A percentile compares a stretch with the other conserved stretches of the same genome.
These are phyloP conservation scores for Phyllotis vaccarum DNA, from an alignment of 2,797 vertebrate species.

Conservation along the genomic window DNA sequence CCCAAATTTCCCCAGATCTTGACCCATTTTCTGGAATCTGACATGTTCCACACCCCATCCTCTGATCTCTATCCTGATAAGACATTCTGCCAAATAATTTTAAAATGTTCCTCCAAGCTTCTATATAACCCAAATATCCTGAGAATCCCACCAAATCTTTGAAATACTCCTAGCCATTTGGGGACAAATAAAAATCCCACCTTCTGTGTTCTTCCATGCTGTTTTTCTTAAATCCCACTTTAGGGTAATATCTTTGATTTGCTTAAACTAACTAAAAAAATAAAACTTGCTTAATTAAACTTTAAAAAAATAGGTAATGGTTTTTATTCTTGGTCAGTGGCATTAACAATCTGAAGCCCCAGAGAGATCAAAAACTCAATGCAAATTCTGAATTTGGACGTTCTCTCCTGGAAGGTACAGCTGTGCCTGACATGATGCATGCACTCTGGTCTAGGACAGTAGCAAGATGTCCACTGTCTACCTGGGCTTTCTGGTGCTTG, in stretches of 20 bases:
- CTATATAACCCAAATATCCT: background rate
- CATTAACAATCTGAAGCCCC: too few relatives aligned
- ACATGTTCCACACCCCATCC: background rate
- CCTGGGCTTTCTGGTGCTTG: too few relatives aligned
- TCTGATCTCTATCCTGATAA: background rate
- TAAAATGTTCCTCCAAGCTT: background rate
- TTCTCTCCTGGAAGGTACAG: too few relatives aligned
- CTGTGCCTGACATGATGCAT: too few relatives aligned
- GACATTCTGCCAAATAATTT: too few relatives aligned
- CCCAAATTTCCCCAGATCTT: background rate
- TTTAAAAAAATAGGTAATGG: too few relatives aligned
- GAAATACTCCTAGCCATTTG: background rate
- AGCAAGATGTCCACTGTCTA: too few relatives aligned
- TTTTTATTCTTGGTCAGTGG: too few relatives aligned
- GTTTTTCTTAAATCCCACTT: background rate
- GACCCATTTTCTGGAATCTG: background rate
- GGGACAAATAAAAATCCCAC: background rate
- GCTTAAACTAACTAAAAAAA: background rate
- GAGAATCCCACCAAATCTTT: background rate
- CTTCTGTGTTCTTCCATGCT: background rate
- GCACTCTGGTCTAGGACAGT: too few relatives aligned
- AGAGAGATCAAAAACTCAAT: too few relatives aligned
- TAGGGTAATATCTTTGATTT: background rate
- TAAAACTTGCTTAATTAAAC: too few relatives aligned
- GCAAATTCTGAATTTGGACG: too few relatives aligned